phyloP scores from a whole-genome alignment of 2,113 vertebrate species.

The Isurus oxyrinchus region DNA sequence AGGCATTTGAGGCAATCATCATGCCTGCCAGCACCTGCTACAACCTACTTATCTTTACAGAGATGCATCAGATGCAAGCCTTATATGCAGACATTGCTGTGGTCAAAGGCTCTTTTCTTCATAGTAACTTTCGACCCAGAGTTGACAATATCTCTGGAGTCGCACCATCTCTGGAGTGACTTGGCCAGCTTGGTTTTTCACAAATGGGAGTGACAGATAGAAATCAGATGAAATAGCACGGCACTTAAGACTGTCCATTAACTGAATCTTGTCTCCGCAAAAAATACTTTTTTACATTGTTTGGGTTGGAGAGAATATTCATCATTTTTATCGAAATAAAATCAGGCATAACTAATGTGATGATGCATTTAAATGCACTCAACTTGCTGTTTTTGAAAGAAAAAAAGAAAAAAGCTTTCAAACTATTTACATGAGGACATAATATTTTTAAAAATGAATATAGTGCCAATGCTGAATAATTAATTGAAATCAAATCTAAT shows the following conservation, averaged over 20 bases:
- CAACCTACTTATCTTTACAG: not conserved
- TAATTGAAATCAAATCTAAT: not conserved
- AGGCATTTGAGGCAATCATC: not conserved
- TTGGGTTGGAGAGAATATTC: not conserved
- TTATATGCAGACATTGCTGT: not conserved
- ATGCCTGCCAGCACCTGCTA: not conserved
- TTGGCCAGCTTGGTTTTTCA: not conserved
- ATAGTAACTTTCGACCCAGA: not conserved
- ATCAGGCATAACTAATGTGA: not conserved
- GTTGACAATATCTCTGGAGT: not conserved
- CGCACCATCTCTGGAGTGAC: not conserved
- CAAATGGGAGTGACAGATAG: not conserved
- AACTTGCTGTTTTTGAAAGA: not conserved
- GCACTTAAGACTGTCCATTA: not conserved
- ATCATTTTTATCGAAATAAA: not conserved
- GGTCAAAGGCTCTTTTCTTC: not conserved
- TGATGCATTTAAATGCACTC: not conserved
- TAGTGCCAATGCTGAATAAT: not conserved
- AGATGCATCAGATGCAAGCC: not conserved
- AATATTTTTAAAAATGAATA: not conserved
- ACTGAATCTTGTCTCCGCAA: not conserved
- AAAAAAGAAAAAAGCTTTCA: not conserved
- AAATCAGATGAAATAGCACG: not conserved
- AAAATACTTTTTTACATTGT: not conserved
- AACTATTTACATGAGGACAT: not conserved